Conservation (phyloP, 2,888 invertebrate genomes). For the Copidosoma aretas region DNA sequence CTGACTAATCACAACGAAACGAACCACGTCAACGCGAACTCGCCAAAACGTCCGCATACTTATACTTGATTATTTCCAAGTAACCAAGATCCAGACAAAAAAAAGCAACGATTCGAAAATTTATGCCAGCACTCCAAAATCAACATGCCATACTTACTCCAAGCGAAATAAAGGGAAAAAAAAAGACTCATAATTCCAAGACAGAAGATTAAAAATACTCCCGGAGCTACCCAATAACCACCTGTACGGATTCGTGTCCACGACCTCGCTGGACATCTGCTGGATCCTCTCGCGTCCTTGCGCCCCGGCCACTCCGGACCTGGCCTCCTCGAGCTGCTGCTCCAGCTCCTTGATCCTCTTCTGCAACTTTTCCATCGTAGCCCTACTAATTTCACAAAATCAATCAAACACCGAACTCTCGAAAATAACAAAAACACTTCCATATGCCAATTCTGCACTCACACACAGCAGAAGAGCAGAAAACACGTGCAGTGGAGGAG, state of each 20-base stretch:
- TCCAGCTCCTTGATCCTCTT: constrained; percentile 72
- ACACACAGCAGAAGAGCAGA: background rate
- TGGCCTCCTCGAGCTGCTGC: constrained; percentile 67
- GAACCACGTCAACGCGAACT: background rate
- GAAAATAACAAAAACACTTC: constrained; percentile 3
- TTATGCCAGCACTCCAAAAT: too few relatives aligned
- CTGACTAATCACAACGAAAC: background rate
- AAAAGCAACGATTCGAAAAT: background rate
- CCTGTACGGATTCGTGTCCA: constrained; percentile 98
- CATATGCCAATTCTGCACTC: constrained; percentile 14
- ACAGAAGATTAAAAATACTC: too few relatives aligned
- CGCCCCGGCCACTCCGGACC: constrained; percentile 56
- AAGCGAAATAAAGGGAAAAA: background rate
- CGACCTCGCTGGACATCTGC: constrained; percentile 94
- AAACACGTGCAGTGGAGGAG: background rate
- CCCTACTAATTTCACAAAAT: constrained; percentile 3
- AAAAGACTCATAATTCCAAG: too few relatives aligned
- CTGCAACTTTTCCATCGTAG: constrained; percentile 68
- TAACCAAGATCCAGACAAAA: too few relatives aligned
- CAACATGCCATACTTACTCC: background rate
- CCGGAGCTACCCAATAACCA: constrained; percentile 60
- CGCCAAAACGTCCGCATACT: background rate
- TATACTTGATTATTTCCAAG: background rate
- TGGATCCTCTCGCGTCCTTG: constrained; percentile 75
- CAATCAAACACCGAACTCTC: background rate